A percentile compares a stretch with the other conserved stretches of the same genome.
Evolutionary conservation across 2,113 vertebrate species (phyloP).

Genomic region (Melospiza georgiana): DNA sequence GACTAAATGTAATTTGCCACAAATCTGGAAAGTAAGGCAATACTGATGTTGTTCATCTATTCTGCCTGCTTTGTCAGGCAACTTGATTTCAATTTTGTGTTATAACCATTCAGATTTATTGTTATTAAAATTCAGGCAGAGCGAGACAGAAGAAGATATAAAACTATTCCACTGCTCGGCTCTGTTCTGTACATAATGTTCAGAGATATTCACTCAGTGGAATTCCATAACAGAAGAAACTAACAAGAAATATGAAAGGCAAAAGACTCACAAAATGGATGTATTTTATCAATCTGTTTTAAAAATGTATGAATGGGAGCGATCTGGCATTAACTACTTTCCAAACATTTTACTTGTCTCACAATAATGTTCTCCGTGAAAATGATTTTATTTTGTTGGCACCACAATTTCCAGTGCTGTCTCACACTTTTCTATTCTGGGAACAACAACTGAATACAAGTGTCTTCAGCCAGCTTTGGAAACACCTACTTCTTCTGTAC

Average conservation of each 20-base stretch:
- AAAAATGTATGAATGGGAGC: not conserved
- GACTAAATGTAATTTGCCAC: not conserved
- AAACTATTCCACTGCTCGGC: not conserved
- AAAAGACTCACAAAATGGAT: not conserved
- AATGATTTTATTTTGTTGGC: not conserved
- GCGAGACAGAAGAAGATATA: not conserved
- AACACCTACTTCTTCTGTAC: not conserved
- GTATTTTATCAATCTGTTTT: not conserved
- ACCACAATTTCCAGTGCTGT: not conserved
- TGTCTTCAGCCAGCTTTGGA: not conserved
- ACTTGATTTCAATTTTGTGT: not conserved
- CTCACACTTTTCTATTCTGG: not conserved
- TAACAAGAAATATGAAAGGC: slow-evolving; percentile 20
- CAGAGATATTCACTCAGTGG: not conserved
- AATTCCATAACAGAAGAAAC: slow-evolving; percentile 19
- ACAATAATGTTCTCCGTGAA: not conserved
- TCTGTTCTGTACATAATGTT: not conserved
- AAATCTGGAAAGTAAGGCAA: not conserved
- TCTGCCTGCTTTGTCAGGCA: not conserved
- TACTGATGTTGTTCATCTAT: not conserved
- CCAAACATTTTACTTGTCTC: not conserved
- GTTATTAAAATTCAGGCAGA: not conserved
- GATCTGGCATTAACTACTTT: not conserved
- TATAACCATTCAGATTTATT: not conserved
- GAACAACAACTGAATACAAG: not conserved